A percentile compares a stretch with the other conserved stretches of the same genome.
These are phyloP conservation scores for Axis porcinus DNA, from an alignment of 2,113 vertebrate species.

Conservation along the genomic window DNA sequence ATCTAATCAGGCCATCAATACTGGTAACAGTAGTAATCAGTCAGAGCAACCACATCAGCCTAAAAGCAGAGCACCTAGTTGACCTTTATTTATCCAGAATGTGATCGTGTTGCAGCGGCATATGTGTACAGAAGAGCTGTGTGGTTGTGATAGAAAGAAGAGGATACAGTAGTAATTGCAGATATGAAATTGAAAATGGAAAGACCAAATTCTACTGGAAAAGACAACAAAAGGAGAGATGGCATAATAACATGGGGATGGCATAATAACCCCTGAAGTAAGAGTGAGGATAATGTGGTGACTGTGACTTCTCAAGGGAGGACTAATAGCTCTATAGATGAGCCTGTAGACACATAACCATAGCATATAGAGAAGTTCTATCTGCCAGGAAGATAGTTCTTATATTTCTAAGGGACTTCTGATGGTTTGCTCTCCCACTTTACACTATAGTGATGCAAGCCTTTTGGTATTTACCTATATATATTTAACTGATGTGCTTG, in stretches of 20 bases:
- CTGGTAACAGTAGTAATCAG: slow-evolving; percentile 59
- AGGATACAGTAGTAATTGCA: slow-evolving; percentile 24
- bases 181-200: not conserved
- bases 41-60: not conserved
- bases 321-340: not conserved
- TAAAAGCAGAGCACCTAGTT: slow-evolving; percentile 36
- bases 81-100: slow-evolving; percentile 68
- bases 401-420: not conserved
- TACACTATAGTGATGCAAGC: not conserved
- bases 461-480: not conserved
- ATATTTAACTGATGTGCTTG: not conserved
- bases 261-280: not conserved
- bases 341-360: not conserved
- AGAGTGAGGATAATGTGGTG: not conserved
- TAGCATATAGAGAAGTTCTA: not conserved
- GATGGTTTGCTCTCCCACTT: not conserved
- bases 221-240: not conserved
- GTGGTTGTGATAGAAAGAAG: not conserved
- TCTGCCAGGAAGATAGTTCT: not conserved
- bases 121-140: slow-evolving; percentile 8
- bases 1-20: slow-evolving; percentile 62
- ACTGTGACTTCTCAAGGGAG: not conserved
- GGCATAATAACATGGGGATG: not conserved
- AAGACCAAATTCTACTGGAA: not conserved
- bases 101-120: not conserved